Conservation (phyloP, 2,797 vertebrate species). For the Sebastiscus tertius region DNA sequence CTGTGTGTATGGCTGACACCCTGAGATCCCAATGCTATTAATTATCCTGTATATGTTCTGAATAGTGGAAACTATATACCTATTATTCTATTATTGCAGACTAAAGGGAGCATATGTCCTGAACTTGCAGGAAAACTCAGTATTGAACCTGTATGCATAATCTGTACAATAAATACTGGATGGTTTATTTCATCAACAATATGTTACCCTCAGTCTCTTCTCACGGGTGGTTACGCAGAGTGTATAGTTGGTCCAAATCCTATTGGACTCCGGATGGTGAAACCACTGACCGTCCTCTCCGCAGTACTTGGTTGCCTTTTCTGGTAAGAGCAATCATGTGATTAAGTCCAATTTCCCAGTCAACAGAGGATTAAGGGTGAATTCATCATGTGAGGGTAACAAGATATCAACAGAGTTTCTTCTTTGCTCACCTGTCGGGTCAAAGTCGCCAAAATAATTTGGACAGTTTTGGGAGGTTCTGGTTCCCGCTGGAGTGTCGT, state of each 20-base stretch:
- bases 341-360: neutral
- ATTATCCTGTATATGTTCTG: neutral
- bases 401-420: neutral
- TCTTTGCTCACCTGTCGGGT: conserved; percentile 84
- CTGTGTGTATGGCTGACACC: neutral
- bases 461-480: conserved; percentile 88
- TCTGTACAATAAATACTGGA: neutral
- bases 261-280: conserved; percentile 88
- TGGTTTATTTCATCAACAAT: neutral
- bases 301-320: conserved; percentile 90
- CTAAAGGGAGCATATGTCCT: neutral
- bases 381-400: neutral
- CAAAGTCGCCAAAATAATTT: conserved; percentile 88
- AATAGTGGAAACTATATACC: neutral
- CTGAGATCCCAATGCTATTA: neutral
- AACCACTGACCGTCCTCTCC: conserved; percentile 91
- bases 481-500: conserved; percentile 88
- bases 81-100: neutral
- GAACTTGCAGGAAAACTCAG: neutral
- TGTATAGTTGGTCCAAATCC: conserved; percentile 93
- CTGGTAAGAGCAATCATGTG: conserved; percentile 66
- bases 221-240: conserved; percentile 86
- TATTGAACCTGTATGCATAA: neutral
- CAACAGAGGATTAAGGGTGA: neutral
- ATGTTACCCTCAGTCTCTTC: conserved; percentile 86